These are phyloP conservation scores for Drosophila parthenogenetica DNA, from an alignment of 2,888 invertebrate species.

Conservation along the genomic window DNA sequence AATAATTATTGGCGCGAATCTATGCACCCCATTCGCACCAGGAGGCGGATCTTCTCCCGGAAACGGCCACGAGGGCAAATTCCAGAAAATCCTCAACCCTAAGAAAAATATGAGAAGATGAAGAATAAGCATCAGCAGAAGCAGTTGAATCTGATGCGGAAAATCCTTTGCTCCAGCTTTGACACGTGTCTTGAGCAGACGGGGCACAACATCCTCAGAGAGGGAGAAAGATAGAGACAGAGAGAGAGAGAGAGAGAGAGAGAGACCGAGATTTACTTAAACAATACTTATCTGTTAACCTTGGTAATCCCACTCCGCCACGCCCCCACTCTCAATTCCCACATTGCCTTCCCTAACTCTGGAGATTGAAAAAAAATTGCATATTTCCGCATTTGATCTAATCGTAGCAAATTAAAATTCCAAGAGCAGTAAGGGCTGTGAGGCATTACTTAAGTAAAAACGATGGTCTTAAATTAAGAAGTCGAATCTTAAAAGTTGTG, in stretches of 20 bases:
- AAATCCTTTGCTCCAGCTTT: conserved; percentile 42
- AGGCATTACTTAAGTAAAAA: too few species aligned
- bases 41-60: conserved; percentile 29
- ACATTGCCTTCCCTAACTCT: conserved; percentile 15
- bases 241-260: neutral
- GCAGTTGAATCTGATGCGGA: conserved; percentile 41
- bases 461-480: too few species aligned
- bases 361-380: conserved; percentile 17
- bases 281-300: conserved; percentile 10
- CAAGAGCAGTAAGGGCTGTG: conserved; percentile 16
- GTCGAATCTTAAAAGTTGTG: too few species aligned
- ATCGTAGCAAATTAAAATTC: conserved; percentile 67
- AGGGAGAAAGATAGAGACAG: neutral
- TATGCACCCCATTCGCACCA: conserved; percentile 12
- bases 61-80: conserved; percentile 7
- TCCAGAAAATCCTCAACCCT: conserved; percentile 17
- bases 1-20: neutral
- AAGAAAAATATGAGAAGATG: neutral
- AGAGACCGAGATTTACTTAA: conserved; percentile 50
- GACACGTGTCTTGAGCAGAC: conserved; percentile 58
- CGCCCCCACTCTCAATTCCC: neutral
- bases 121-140: neutral
- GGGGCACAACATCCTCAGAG: conserved; percentile 55
- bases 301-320: neutral
- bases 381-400: conserved; percentile 53